Conservation (phyloP, 2,888 invertebrate genomes). For the Thera britannica region DNA sequence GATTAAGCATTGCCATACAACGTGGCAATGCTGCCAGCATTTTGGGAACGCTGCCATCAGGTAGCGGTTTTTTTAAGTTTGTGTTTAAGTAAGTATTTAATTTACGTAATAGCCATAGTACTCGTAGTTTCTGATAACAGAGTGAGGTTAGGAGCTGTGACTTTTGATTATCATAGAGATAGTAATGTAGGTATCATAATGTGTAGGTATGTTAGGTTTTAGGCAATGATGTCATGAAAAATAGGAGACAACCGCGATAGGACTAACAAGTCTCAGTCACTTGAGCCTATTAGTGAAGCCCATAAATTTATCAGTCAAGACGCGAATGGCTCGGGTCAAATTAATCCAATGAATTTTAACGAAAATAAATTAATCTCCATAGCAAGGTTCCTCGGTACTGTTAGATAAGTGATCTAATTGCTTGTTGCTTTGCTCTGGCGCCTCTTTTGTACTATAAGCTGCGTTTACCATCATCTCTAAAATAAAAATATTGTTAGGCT, state of each 20-base stretch:
- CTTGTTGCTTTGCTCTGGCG: conserved; percentile 20
- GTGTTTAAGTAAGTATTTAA: no score
- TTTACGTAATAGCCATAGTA: no score
- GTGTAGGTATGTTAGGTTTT: background rate
- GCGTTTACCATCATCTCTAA: background rate
- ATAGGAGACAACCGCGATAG: background rate
- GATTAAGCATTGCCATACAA: no score
- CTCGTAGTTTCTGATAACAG: no score
- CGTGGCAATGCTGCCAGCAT: no score
- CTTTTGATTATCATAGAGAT: background rate
- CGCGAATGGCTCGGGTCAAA: conserved; percentile 30
- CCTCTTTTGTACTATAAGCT: conserved; percentile 13
- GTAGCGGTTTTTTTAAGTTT: no score
- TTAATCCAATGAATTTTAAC: conserved; percentile 41
- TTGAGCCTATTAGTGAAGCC: conserved; percentile 26
- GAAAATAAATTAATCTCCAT: conserved; percentile 39
- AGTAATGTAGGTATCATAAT: background rate
- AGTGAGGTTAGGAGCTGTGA: no score
- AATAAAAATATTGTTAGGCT: background rate
- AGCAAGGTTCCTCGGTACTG: conserved; percentile 34
- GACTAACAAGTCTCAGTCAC: conserved; percentile 13
- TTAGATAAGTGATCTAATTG: conserved; percentile 38
- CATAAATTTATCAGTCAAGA: conserved; percentile 37
- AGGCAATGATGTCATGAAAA: conserved; percentile 24
- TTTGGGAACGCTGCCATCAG: no score